A percentile compares a stretch with the other conserved stretches of the same genome.
Conservation (phyloP, 2,797 vertebrate species). For the Muscicapa striata region DNA sequence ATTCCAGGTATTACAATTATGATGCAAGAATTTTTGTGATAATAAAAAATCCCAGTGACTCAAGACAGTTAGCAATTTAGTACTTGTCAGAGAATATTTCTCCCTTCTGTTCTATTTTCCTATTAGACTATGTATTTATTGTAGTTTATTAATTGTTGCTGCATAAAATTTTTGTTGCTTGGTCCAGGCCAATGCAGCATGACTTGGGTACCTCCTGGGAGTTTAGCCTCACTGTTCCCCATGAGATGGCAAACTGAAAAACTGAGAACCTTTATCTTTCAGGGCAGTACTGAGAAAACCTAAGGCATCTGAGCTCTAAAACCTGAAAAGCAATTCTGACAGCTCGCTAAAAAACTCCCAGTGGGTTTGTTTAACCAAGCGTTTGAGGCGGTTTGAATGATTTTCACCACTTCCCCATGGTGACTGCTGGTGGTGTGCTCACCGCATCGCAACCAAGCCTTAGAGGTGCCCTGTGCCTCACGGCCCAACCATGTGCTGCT, state of each 20-base stretch:
- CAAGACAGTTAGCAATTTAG: not conserved
- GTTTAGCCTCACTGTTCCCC: not conserved
- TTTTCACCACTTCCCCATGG: not conserved
- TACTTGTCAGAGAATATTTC: not conserved
- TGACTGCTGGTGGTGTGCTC: not conserved
- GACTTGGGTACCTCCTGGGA: not conserved
- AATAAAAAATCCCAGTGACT: not conserved
- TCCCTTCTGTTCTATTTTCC: not conserved
- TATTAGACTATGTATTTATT: not conserved
- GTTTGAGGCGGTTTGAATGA: not conserved
- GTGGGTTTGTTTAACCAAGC: not conserved
- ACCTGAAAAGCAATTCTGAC: not conserved
- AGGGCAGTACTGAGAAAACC: not conserved
- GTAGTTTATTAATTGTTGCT: not conserved
- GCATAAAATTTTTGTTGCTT: not conserved
- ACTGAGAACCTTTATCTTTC: not conserved
- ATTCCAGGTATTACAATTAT: constrained; percentile 19
- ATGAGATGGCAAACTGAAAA: not conserved
- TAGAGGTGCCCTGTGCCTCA: not conserved
- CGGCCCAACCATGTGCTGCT: not conserved
- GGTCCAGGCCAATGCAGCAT: not conserved
- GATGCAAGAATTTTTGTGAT: not conserved
- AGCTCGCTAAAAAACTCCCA: not conserved
- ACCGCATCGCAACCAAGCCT: accelerated
- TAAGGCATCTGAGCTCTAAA: not conserved